Percentiles rank a stretch among this genome's conserved stretches.
Conservation (phyloP, 1,140 invertebrate genomes). For the Euura lappo region DNA sequence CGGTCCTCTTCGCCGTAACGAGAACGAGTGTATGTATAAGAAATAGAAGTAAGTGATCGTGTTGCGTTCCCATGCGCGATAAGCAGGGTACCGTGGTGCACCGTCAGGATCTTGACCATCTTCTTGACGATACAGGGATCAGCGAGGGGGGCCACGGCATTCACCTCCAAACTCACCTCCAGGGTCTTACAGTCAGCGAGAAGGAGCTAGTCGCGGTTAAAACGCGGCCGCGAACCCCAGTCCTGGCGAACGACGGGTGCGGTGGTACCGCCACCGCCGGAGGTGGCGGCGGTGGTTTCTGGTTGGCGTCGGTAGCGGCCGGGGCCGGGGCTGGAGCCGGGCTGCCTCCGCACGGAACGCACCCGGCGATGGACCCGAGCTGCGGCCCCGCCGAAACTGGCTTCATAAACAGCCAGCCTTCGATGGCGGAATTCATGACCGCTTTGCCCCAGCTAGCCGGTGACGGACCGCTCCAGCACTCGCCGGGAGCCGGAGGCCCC, state of each 20-base stretch:
- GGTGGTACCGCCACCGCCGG: conserved; percentile 37
- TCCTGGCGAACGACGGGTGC: conserved; percentile 57
- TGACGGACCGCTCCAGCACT: conserved; percentile 63
- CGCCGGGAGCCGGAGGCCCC: conserved; percentile 62
- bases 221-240: conserved; percentile 57
- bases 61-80: conserved; percentile 44
- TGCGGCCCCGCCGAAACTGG: conserved; percentile 75
- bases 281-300: conserved; percentile 59
- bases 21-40: too few species aligned
- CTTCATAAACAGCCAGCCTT: conserved; percentile 91
- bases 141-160: conserved; percentile 4
- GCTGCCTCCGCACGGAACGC: conserved; percentile 56
- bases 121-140: neutral
- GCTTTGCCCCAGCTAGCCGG: conserved; percentile 75
- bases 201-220: conserved; percentile 48
- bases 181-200: conserved; percentile 24
- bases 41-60: neutral
- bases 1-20: too few species aligned
- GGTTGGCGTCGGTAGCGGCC: conserved; percentile 63
- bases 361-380: conserved; percentile 51
- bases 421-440: conserved; percentile 92
- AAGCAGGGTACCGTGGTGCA: conserved; percentile 38
- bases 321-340: conserved; percentile 57
- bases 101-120: conserved; percentile 26
- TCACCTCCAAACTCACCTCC: conserved; percentile 27